Evolutionary conservation across 1,140 invertebrate genomes (phyloP).

Genomic region (Brachionus rotundiformis): DNA sequence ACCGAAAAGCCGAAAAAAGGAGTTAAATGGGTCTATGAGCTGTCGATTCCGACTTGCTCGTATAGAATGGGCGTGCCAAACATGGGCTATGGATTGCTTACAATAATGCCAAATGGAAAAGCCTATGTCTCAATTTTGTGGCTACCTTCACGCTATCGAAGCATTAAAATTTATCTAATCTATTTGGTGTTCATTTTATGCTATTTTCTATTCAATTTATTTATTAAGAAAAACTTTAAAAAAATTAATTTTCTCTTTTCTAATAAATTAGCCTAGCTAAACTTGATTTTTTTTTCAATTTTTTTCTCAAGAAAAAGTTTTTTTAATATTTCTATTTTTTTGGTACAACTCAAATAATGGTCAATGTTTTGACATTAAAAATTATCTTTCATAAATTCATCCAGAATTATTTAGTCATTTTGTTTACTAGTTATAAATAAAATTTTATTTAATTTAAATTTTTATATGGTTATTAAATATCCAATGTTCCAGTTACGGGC

Average conservation of each 20-base stretch:
- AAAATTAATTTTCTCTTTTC: conserved; percentile 21
- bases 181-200: neutral
- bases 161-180: conserved; percentile 55
- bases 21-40: conserved; percentile 71
- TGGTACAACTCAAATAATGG: too few relatives aligned
- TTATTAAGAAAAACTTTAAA: neutral
- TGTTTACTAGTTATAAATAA: too few relatives aligned
- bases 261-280: conserved; percentile 22
- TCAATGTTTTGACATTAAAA: too few relatives aligned
- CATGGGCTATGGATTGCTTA: conserved; percentile 80
- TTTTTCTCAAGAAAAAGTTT: too few relatives aligned
- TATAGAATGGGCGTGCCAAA: conserved; percentile 84
- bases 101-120: conserved; percentile 67
- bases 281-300: neutral
- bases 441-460: too few relatives aligned
- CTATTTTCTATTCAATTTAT: neutral
- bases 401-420: too few relatives aligned
- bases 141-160: conserved; percentile 56
- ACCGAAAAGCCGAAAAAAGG: conserved; percentile 53
- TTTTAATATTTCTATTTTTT: too few relatives aligned
- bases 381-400: too few relatives aligned
- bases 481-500: too few relatives aligned
- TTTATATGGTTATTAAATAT: too few relatives aligned
- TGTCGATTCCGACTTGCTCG: conserved; percentile 86
- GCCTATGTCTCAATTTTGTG: conserved; percentile 57